Base-by-base conservation (phyloP, 2,797 vertebrate species). In the Pampus argenteus region DNA sequence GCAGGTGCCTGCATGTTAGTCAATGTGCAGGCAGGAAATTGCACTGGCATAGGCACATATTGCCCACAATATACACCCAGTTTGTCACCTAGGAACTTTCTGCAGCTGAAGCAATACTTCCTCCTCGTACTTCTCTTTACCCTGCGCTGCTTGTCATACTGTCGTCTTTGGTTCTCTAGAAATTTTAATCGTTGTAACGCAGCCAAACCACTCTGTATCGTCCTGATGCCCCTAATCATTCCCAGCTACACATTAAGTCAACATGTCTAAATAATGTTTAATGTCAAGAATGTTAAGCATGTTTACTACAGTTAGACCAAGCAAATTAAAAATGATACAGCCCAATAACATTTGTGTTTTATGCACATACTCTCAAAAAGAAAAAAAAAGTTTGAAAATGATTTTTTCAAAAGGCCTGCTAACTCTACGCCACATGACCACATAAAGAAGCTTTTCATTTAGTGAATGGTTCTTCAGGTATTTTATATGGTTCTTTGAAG, bases 1-100 rank as follows among this genome's bases (percentile, higher is more conserved):
- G 86, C 85, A 92, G 93, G 90, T 94, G 93, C 91, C 91, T 87
- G 79, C 90, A 90, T 82, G 85, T 91, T 91, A 88, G 88, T 89
- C 82, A 91, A 87, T 87, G 62, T 79, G 65, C 66, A 72, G 64
- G 85, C 88, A 91, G 91, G 91, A 92, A 92, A 89, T 92, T 92
- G 85, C 87, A 88, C 75, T 90, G 89, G 88, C 83, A 89, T 60
- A 86, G 57, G 68, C 55, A 71, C 22, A 5, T 60, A 26, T 45
- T 83, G 77, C 78, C 87, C 86, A 79, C 73, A 86, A 80, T 56
- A 83, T 65, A 88, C 86, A 88, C 87, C 75, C 81, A 76, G 63
- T 79, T 76, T 85, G 74, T 90, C 84, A 89, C 78, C 66, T 40
- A 1, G 65, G 76, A 64, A 74, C 45, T 57, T 26, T 51, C 51